These are phyloP conservation scores for Archilochus colubris DNA, from an alignment of 2,113 vertebrate species.

Conservation along the genomic window DNA sequence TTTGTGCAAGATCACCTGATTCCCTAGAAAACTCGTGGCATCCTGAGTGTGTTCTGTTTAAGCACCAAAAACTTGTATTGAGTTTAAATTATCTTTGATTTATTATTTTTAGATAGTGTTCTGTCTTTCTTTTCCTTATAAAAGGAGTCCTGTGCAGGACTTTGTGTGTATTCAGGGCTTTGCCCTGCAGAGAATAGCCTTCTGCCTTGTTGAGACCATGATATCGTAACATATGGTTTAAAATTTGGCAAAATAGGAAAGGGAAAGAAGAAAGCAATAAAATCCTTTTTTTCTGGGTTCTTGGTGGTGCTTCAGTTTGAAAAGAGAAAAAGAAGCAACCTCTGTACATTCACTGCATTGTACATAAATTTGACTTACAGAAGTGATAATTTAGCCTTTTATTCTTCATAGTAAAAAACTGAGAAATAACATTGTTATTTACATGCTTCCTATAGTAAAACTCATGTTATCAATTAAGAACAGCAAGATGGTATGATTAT, in stretches of 20 bases:
- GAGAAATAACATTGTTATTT: not conserved
- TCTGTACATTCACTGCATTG: not conserved
- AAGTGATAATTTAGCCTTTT: not conserved
- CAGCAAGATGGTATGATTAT: not conserved
- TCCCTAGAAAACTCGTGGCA: not conserved
- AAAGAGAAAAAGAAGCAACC: not conserved
- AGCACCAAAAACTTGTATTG: not conserved
- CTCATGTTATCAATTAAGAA: not conserved
- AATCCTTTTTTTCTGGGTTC: not conserved
- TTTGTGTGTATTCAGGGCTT: not conserved
- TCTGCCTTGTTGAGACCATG: not conserved
- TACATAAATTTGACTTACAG: not conserved
- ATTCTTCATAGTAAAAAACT: not conserved
- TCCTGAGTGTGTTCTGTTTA: not conserved
- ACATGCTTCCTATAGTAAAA: not conserved
- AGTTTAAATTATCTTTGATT: not conserved
- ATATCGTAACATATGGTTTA: accelerated
- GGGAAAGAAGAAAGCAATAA: not conserved
- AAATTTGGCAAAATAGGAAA: not conserved
- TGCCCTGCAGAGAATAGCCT: not conserved
- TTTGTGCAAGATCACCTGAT: not conserved
- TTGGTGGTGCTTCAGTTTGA: not conserved
- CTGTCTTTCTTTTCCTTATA: not conserved
- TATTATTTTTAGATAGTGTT: not conserved
- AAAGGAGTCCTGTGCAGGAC: not conserved